These are phyloP conservation scores for Phenganax stokvisi DNA, from an alignment of 92 coral and sea anemone species.

Conservation along the genomic window DNA sequence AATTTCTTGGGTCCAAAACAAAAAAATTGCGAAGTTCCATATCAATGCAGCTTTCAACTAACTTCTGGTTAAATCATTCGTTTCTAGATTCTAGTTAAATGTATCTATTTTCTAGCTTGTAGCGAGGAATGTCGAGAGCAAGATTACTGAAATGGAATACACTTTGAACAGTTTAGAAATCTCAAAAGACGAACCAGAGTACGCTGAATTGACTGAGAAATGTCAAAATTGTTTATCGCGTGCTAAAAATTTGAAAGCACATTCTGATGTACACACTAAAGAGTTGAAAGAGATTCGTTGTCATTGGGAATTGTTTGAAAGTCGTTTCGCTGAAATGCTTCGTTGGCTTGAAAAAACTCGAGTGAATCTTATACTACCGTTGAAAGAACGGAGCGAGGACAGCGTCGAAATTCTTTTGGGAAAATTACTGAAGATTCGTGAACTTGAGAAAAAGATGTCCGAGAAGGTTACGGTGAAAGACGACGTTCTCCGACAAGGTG, in stretches of 20 bases:
- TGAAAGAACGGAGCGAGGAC: slow-evolving; percentile 66
- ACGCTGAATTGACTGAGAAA: slow-evolving; percentile 43
- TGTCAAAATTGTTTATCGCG: slow-evolving; percentile 65
- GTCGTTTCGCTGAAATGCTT: slow-evolving; percentile 56
- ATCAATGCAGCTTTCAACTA: too few relatives aligned
- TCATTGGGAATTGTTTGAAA: slow-evolving; percentile 88
- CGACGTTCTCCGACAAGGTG: slow-evolving; percentile 76
- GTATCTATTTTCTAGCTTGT: not conserved
- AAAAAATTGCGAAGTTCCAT: too few relatives aligned
- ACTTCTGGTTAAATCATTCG: too few relatives aligned
- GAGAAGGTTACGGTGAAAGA: slow-evolving; percentile 80
- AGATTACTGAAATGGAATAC: slow-evolving; percentile 31
- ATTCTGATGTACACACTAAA: slow-evolving; percentile 70
- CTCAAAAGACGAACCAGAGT: slow-evolving; percentile 49
- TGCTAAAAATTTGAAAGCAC: slow-evolving; percentile 77
- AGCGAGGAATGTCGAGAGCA: slow-evolving; percentile 26
- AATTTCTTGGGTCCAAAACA: too few relatives aligned
- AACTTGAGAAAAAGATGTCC: slow-evolving; percentile 78
- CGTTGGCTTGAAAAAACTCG: slow-evolving; percentile 67
- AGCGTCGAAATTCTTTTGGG: slow-evolving; percentile 68
- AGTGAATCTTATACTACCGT: slow-evolving; percentile 52
- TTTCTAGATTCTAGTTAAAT: not conserved
- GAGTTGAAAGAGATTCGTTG: slow-evolving; percentile 68
- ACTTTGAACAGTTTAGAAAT: not conserved
- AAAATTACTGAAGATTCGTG: slow-evolving; percentile 79